Evolutionary conservation across 1,140 invertebrate genomes (phyloP), one percentile per base, ranked within the genome.

Genomic region (Leptinotarsa undecemlineata): DNA sequence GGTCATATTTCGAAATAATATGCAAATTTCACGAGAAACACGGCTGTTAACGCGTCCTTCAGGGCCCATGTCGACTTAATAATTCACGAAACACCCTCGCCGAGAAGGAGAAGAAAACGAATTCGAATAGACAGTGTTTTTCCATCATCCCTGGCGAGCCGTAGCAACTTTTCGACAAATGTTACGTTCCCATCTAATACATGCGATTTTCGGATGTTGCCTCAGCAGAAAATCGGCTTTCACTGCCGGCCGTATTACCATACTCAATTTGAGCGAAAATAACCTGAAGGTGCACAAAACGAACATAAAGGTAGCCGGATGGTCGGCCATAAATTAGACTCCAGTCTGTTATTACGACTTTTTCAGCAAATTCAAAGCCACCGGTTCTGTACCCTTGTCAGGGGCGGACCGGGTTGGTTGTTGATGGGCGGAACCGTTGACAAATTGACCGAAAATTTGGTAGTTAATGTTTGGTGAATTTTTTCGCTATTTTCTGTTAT

Each of bases 151-250:
- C 51, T 17, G n/a, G n/a, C 14, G 20, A 21, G 15, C 20, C 26
- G 20, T 20, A 61, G 20, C n/a, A 64, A 21, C 63, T 21, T 64
- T 64, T 64, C 26, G 4, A 23, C 20, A 64, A 23, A 23, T 33
- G 26, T 64, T 64, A 17, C 14, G 21, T 64, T 64, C 63, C 63
- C 63, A 64, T 64, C 20, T 64, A 14, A 20, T 64, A 70, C 47
- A 70, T 48, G 48, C 68, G 68, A 48, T 71, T 60, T 72, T 26
- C 20, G 23, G 61, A 72, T 72, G 33, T 60, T 42, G 60, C 48
- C 60, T 63, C 70, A 63, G 70, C 70, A 72, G 70, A 72, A 72
- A 72, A 72, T 72, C 57, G 70, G 70, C 57, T 72, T 72, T 72
- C 70, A 63, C 51, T 47, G 60, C 68, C 48, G 68, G 61, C 17